Base-by-base conservation (phyloP, 2,113 vertebrate genomes). In the Myotis brandtii region DNA sequence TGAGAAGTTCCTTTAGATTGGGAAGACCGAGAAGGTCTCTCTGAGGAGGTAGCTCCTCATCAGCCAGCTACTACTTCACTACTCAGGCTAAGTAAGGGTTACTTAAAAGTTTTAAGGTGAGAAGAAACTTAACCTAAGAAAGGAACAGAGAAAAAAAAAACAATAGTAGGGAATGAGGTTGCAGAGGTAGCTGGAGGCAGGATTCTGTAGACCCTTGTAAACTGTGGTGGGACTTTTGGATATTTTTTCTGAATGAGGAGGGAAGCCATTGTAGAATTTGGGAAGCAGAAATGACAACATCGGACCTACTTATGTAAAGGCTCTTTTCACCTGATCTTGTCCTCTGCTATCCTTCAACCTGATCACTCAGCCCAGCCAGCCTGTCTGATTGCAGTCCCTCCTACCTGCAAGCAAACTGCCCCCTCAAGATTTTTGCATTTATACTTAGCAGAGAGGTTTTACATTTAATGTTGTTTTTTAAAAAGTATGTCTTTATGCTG, bases 191-290 rank as follows among this genome's bases (percentile, higher is more conserved):
- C 23, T 64, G 50, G 37, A 93, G 46, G 52, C 25, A 43, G 21
- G 64, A 64, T 66, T 64, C 85, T 50, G 9, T 17, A 52, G 46
- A 23, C 11, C 23, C 69, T 85, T 67, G 9, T 40, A 67, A 30
- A 56, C 17, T 30, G 0, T 37, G 17, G 5, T 70, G 23, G 52
- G 32, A 37, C 46, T 56, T 88, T 81, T 6, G 52, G 43, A 9
- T 14, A 62, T 69, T 87, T 86, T 94, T 84, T 70, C 40, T 75
- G 6, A 93, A 81, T 54, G 32, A 50, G 48, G 93, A 95, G 20
- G 73, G 62, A 84, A 48, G 37, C 37, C 30, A 43, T 5, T 88
- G 5, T 5, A 76, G 52, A 72, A 76, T 40, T 77, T 48, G 59
- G 25, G 17, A 50, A 82, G 9, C 9, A 75, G 25, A 69, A 86